Evolutionary conservation across 2,113 vertebrate species (phyloP).

Genomic region (Archilochus colubris): DNA sequence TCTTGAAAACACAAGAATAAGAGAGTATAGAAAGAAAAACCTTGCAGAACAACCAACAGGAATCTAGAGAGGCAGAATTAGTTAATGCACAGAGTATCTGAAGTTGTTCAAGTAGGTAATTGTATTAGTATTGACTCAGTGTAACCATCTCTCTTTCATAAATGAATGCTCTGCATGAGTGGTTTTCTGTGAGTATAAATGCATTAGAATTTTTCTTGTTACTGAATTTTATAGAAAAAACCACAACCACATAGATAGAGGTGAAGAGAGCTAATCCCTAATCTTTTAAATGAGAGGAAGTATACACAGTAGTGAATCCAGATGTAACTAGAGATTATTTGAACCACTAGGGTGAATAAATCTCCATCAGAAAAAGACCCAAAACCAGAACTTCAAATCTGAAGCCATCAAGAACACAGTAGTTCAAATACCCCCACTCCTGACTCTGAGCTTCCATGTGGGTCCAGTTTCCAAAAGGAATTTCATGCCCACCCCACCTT

Average conservation of each 20-base stretch:
- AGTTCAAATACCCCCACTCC: background rate
- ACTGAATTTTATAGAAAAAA: slow-evolving; percentile 11
- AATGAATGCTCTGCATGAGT: slow-evolving; percentile 19
- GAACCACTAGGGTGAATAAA: background rate
- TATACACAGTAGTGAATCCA: background rate
- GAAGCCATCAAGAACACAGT: background rate
- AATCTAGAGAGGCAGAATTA: slow-evolving; percentile 7
- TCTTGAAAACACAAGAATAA: slow-evolving; percentile 48
- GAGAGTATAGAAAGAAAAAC: slow-evolving; percentile 22
- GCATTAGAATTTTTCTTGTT: slow-evolving; percentile 11
- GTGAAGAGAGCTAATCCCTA: slow-evolving; percentile 4
- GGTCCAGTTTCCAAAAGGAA: background rate
- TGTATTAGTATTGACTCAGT: slow-evolving; percentile 53
- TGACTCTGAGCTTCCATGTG: background rate
- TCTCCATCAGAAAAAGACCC: background rate
- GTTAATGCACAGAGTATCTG: background rate
- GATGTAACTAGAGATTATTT: background rate
- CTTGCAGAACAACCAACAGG: background rate
- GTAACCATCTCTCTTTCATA: slow-evolving; percentile 35
- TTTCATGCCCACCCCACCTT: background rate
- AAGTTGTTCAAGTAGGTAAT: slow-evolving; percentile 48
- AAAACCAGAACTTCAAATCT: background rate
- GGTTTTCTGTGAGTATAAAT: slow-evolving; percentile 42
- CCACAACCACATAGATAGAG: background rate
- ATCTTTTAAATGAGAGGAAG: slow-evolving; percentile 1